These are phyloP conservation scores for Pissodes strobi DNA, from an alignment of 1,140 invertebrate species.

Conservation along the genomic window DNA sequence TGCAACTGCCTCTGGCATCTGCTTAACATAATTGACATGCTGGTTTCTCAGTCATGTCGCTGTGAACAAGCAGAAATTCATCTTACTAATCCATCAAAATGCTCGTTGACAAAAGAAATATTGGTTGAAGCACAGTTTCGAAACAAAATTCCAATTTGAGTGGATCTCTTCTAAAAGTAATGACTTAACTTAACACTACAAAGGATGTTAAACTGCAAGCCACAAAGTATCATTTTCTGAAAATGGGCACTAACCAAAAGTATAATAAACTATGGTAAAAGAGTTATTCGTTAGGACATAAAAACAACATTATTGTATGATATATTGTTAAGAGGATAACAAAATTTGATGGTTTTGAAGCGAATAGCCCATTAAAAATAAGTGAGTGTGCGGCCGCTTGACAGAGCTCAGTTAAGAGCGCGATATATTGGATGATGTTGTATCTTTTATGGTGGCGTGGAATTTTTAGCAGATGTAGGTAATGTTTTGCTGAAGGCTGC, in stretches of 20 bases:
- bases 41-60: too few relatives aligned
- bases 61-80: too few relatives aligned
- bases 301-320: slow-evolving; percentile 24
- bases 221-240: slow-evolving; percentile 13
- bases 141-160: too few relatives aligned
- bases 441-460: slow-evolving; percentile 13
- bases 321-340: slow-evolving; percentile 30
- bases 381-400: slow-evolving; percentile 1
- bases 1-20: too few relatives aligned
- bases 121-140: too few relatives aligned
- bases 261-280: slow-evolving; percentile 14
- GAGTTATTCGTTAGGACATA: slow-evolving; percentile 20
- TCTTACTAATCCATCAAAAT: too few relatives aligned
- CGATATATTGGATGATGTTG: slow-evolving; percentile 23
- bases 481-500: too few relatives aligned
- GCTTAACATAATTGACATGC: too few relatives aligned
- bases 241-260: slow-evolving; percentile 16
- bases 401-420: slow-evolving; percentile 15
- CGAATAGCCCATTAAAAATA: slow-evolving; percentile 23
- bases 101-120: too few relatives aligned
- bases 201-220: too few relatives aligned
- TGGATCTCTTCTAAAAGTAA: too few relatives aligned
- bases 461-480: slow-evolving; percentile 19
- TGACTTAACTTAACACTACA: too few relatives aligned
- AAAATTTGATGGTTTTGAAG: slow-evolving; percentile 27